A percentile compares a stretch with the other conserved stretches of the same genome.
These are phyloP conservation scores for Barnardius zonarius DNA, from an alignment of 2,113 vertebrate species.

Conservation along the genomic window DNA sequence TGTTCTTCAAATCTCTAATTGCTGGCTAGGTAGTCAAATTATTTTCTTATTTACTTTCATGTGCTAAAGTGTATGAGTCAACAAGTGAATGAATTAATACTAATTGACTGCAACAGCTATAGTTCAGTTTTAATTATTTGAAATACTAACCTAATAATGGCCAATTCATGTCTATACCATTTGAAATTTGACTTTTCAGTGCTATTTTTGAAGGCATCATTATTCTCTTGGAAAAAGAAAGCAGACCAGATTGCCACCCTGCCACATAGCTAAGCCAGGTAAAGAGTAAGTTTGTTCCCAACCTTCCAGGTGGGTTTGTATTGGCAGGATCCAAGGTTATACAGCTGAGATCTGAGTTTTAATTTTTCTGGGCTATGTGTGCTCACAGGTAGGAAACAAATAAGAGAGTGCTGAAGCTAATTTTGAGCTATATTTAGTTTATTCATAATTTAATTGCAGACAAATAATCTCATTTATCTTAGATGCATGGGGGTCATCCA, in stretches of 20 bases:
- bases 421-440: not conserved
- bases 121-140: constrained; percentile 43
- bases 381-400: not conserved
- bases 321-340: not conserved
- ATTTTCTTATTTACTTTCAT: constrained; percentile 54
- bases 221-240: not conserved
- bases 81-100: constrained; percentile 38
- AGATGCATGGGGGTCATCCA: not conserved
- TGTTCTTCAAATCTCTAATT: constrained; percentile 34
- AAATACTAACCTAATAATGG: constrained; percentile 32
- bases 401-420: not conserved
- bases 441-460: not conserved
- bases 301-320: not conserved
- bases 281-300: not conserved
- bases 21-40: constrained; percentile 21
- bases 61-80: constrained; percentile 43
- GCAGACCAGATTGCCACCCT: not conserved
- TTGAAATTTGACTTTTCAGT: constrained; percentile 16
- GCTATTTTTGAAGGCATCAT: not conserved
- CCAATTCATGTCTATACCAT: not conserved
- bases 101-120: constrained; percentile 45
- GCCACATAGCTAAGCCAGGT: not conserved
- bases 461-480: not conserved
- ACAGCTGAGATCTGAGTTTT: not conserved
- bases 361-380: not conserved